Percentiles rank a stretch among this genome's conserved stretches.
These are phyloP conservation scores for Neodiprion fabricii DNA, from an alignment of 1,140 invertebrate genomes.

Conservation along the genomic window DNA sequence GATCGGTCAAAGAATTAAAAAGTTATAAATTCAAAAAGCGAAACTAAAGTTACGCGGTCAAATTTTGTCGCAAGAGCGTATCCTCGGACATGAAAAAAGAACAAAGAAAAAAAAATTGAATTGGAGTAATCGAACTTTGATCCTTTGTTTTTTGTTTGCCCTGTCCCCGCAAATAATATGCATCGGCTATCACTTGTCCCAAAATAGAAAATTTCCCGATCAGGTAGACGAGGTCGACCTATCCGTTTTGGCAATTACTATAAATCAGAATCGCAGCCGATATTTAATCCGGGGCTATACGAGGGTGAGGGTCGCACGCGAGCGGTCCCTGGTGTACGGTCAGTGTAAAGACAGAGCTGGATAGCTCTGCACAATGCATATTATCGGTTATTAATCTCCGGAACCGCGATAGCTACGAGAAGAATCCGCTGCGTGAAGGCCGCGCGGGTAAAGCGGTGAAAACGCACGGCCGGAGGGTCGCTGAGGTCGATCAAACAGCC, in stretches of 20 bases:
- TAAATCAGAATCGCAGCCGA: conserved; percentile 62
- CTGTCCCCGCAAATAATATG: neutral
- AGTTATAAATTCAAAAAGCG: too few relatives aligned
- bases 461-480: neutral
- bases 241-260: conserved; percentile 54
- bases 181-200: conserved; percentile 32
- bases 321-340: too few relatives aligned
- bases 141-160: conserved; percentile 10
- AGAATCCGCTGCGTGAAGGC: neutral
- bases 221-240: neutral
- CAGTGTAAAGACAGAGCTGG: neutral
- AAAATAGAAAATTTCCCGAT: neutral
- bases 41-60: too few relatives aligned
- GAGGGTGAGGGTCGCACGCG: too few relatives aligned
- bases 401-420: neutral
- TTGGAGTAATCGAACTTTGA: too few relatives aligned
- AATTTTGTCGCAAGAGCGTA: too few relatives aligned
- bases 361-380: neutral
- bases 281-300: conserved; percentile 53
- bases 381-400: neutral
- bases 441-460: neutral
- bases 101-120: too few relatives aligned
- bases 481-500: neutral
- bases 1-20: too few relatives aligned
- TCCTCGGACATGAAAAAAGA: too few relatives aligned